Percentiles rank a stretch among this genome's conserved stretches.
phyloP scores from a whole-genome alignment of 2,797 vertebrate genomes.

The Tadarida brasiliensis region DNA sequence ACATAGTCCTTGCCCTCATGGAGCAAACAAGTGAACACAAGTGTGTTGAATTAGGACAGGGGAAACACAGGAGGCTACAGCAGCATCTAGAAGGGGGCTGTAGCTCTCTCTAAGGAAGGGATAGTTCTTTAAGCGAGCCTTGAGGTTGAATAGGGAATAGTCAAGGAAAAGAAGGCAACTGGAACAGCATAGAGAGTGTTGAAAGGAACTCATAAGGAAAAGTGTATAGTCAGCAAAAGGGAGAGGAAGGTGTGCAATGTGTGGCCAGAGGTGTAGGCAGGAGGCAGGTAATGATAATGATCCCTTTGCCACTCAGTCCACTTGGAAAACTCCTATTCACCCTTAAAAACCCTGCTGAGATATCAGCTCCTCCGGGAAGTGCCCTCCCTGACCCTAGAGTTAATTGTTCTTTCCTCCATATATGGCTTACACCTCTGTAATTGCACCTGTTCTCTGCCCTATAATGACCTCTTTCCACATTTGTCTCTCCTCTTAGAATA shows the following conservation, averaged over 20 bases:
- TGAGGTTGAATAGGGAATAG: background rate
- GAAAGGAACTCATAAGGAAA: background rate
- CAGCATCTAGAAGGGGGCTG: background rate
- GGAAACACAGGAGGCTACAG: background rate
- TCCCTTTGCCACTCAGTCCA: background rate
- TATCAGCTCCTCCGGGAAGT: slow-evolving; percentile 1
- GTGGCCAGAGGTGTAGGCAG: background rate
- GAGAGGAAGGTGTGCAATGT: background rate
- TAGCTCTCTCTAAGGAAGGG: background rate
- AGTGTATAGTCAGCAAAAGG: background rate
- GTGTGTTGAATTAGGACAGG: background rate
- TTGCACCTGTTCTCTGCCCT: background rate
- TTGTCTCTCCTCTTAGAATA: background rate
- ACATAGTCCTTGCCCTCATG: background rate
- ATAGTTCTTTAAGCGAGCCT: background rate
- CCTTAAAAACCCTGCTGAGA: slow-evolving; percentile 38
- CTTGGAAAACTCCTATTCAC: slow-evolving; percentile 56
- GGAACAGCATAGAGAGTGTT: background rate
- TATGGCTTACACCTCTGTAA: background rate
- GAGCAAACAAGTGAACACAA: background rate
- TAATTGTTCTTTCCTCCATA: background rate
- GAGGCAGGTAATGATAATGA: background rate
- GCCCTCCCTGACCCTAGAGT: background rate
- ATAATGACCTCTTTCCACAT: background rate
- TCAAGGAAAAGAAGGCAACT: background rate